Conservation (phyloP, 2,888 invertebrate genomes). For the Barypeithes pellucidus region DNA sequence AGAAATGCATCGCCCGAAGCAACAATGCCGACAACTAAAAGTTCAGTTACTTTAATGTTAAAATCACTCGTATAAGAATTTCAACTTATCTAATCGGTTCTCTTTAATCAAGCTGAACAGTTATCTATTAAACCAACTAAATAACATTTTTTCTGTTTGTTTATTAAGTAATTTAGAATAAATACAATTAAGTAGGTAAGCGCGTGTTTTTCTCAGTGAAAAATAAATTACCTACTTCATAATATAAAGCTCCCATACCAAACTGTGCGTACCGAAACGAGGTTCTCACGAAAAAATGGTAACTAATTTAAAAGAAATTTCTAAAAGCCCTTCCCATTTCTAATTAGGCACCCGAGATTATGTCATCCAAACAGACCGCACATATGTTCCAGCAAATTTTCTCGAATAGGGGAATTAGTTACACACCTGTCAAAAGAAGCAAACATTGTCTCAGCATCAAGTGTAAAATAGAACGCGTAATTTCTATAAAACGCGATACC, state of each 20-base stretch:
- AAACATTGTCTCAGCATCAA: constrained; percentile 13
- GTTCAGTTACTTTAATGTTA: constrained; percentile 9
- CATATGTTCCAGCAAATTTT: constrained; percentile 21
- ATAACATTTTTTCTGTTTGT: not conserved
- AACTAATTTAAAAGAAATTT: not conserved
- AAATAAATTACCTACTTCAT: not conserved
- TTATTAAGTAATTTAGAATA: not conserved
- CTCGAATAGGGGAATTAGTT: constrained; percentile 1
- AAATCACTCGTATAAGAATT: constrained; percentile 1
- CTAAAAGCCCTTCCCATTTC: not conserved
- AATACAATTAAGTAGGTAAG: not conserved
- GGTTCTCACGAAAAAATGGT: not conserved
- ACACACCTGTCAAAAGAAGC: constrained; percentile 15
- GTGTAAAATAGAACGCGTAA: not conserved
- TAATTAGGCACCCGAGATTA: constrained; percentile 22
- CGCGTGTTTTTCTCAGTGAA: not conserved
- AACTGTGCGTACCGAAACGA: not conserved
- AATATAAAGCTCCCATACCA: not conserved
- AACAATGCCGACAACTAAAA: constrained; percentile 4
- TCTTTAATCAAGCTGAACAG: constrained; percentile 12
- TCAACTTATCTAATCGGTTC: constrained; percentile 22
- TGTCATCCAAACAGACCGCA: constrained; percentile 15
- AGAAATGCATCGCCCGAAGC: constrained; percentile 6
- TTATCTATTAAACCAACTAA: not conserved
- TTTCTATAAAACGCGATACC: not conserved